A percentile compares a stretch with the other conserved stretches of the same genome.
phyloP scores from a whole-genome alignment of 2,113 vertebrate species.

The Platycercus adscitus region DNA sequence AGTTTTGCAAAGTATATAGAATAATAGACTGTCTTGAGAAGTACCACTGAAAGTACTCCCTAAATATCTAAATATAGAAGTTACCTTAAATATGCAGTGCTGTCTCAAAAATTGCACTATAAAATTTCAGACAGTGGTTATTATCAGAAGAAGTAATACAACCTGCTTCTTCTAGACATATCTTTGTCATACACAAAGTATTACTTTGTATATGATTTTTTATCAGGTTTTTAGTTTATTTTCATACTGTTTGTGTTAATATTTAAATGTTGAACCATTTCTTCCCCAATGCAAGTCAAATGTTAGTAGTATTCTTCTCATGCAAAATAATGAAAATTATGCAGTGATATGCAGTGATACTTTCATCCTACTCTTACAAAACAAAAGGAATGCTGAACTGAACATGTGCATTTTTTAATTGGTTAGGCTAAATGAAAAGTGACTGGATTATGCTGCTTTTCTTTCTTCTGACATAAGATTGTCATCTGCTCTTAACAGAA shows the following conservation, averaged over 20 bases:
- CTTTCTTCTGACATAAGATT: background rate
- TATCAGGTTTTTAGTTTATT: background rate
- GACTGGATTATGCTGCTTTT: background rate
- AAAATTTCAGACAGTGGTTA: background rate
- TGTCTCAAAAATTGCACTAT: background rate
- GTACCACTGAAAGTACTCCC: background rate
- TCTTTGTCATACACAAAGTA: background rate
- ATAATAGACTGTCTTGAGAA: background rate
- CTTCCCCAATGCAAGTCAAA: background rate
- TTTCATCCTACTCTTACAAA: background rate
- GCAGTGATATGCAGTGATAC: background rate
- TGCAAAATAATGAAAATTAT: background rate
- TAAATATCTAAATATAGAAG: background rate
- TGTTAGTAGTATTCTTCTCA: background rate
- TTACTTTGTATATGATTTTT: background rate
- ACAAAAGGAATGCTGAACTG: background rate
- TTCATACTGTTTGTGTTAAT: background rate
- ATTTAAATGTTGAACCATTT: background rate
- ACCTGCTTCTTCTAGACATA: background rate
- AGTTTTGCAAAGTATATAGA: background rate
- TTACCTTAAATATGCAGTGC: background rate
- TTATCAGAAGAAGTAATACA: background rate
- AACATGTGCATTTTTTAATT: background rate
- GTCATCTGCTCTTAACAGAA: background rate
- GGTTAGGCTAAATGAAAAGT: background rate